phyloP scores from a whole-genome alignment of 2,797 vertebrate species.

The Etheostoma nigrum region DNA sequence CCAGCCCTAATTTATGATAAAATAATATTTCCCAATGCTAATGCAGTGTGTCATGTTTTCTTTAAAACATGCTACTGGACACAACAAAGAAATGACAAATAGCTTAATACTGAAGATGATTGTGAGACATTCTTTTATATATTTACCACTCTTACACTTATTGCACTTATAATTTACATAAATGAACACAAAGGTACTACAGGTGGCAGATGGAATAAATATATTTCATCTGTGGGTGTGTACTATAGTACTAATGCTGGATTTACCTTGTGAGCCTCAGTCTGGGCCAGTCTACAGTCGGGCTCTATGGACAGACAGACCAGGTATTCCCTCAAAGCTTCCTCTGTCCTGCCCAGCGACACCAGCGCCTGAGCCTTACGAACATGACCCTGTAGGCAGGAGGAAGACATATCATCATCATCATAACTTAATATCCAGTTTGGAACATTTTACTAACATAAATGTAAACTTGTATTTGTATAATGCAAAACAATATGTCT shows the following conservation, averaged over 20 bases:
- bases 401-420: background rate
- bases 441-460: background rate
- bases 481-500: background rate
- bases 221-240: background rate
- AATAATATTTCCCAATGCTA: background rate
- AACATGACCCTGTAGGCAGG: constrained; percentile 86
- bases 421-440: background rate
- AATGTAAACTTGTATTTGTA: background rate
- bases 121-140: too few species aligned
- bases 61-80: background rate
- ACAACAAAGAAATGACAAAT: background rate
- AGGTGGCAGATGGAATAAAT: too few species aligned
- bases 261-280: constrained; percentile 88
- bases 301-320: constrained; percentile 90
- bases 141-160: too few species aligned
- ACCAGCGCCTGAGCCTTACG: constrained; percentile 91
- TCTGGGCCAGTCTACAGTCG: constrained; percentile 87
- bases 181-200: too few species aligned
- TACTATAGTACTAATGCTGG: background rate
- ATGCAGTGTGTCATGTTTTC: background rate
- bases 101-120: too few species aligned
- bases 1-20: background rate
- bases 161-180: too few species aligned
- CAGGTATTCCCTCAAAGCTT: constrained; percentile 92
- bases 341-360: constrained; percentile 88